These are phyloP conservation scores for Ramphastos sulfuratus DNA, from an alignment of 2,113 vertebrate species.

Conservation along the genomic window DNA sequence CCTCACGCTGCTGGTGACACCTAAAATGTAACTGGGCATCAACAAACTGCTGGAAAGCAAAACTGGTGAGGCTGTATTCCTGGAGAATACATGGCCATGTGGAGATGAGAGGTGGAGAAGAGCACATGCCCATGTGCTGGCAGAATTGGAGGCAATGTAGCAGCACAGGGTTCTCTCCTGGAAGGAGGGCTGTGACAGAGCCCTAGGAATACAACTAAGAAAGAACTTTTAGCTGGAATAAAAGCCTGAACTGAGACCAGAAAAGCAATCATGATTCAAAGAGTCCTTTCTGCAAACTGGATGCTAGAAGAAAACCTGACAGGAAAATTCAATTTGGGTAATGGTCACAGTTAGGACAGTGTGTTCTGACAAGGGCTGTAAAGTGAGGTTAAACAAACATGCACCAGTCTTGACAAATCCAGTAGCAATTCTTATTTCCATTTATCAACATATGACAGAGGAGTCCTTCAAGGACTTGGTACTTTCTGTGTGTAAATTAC, in stretches of 20 bases:
- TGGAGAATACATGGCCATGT: background rate
- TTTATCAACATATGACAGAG: background rate
- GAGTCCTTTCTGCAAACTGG: background rate
- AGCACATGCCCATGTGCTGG: background rate
- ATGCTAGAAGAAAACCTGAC: background rate
- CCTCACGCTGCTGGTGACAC: background rate
- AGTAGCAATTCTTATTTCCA: background rate
- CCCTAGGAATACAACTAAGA: background rate
- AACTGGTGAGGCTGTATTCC: background rate
- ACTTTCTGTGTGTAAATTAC: background rate
- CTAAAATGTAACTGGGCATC: background rate
- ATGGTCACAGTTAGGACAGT: background rate
- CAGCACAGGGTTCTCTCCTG: background rate
- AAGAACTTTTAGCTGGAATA: background rate
- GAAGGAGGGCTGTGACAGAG: background rate
- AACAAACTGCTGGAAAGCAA: background rate
- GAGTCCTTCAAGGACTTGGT: background rate
- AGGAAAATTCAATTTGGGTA: background rate
- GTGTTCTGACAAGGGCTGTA: background rate
- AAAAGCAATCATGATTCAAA: background rate
- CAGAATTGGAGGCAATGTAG: background rate
- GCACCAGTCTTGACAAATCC: background rate
- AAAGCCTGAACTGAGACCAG: background rate
- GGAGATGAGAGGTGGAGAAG: background rate
- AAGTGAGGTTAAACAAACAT: background rate